Evolutionary conservation across 2,113 vertebrate species (phyloP).

Genomic region (Pongo pygmaeus): DNA sequence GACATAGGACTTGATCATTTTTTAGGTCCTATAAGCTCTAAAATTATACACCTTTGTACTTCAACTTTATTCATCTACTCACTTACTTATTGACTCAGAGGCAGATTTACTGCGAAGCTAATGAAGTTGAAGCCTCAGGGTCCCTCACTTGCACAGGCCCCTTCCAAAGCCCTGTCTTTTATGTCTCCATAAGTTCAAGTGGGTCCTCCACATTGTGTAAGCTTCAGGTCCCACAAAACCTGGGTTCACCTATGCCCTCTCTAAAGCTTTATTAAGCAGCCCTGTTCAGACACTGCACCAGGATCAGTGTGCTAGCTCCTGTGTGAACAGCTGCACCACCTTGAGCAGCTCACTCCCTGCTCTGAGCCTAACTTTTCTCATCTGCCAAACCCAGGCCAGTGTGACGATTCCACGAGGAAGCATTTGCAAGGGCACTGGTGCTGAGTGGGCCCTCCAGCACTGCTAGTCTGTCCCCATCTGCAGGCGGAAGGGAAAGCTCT

Average conservation of each 20-base stretch:
- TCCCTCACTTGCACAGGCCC: neutral
- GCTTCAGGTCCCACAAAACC: neutral
- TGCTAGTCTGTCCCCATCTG: neutral
- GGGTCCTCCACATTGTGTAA: neutral
- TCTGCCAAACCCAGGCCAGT: neutral
- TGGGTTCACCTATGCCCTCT: neutral
- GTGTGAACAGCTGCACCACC: neutral
- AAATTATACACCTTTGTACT: neutral
- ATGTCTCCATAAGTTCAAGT: neutral
- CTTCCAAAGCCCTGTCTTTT: neutral
- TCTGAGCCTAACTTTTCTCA: neutral
- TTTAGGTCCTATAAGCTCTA: neutral
- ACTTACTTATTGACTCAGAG: neutral
- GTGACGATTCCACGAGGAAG: neutral
- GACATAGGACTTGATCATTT: too few relatives aligned
- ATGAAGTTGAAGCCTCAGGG: neutral
- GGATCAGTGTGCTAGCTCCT: neutral
- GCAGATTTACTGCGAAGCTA: neutral
- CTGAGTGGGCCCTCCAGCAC: neutral
- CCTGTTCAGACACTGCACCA: neutral
- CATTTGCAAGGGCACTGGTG: neutral
- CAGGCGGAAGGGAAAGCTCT: neutral
- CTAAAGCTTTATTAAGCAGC: neutral
- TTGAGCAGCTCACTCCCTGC: neutral
- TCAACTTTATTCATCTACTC: neutral